phyloP scores from a whole-genome alignment of 2,797 vertebrate species.

The Tragelaphus oryx region DNA sequence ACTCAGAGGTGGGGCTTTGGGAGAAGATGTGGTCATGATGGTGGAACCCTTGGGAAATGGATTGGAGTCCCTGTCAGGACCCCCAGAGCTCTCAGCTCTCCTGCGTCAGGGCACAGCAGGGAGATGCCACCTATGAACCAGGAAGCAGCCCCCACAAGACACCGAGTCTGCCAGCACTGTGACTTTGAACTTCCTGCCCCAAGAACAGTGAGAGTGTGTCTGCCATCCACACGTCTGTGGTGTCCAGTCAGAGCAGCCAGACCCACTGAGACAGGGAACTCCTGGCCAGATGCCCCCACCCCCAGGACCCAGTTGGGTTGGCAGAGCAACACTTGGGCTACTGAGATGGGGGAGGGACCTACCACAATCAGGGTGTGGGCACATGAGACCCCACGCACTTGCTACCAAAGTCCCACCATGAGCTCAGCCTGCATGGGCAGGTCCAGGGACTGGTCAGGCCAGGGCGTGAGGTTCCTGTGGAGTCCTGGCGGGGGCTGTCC shows the following conservation, averaged over 20 bases:
- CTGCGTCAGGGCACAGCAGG: background rate
- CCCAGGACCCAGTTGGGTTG: background rate
- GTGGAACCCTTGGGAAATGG: background rate
- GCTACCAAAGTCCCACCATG: background rate
- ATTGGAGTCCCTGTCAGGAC: background rate
- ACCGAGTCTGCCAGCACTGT: background rate
- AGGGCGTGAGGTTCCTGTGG: background rate
- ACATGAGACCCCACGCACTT: accelerated
- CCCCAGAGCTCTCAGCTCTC: background rate
- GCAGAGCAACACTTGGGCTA: background rate
- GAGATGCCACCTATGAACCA: background rate
- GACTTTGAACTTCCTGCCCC: background rate
- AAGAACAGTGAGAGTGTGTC: background rate
- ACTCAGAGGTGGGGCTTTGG: background rate
- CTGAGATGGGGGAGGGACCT: background rate
- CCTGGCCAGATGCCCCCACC: background rate
- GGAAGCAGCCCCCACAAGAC: background rate
- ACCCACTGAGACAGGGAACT: background rate
- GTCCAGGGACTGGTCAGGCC: background rate
- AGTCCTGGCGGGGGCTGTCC: background rate
- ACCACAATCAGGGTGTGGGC: background rate
- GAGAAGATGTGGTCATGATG: background rate
- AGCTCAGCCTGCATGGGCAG: background rate
- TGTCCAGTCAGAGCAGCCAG: background rate
- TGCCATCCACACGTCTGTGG: background rate